These are phyloP conservation scores for Tipula lateralis DNA, from an alignment of 2,888 invertebrate genomes.

Conservation along the genomic window DNA sequence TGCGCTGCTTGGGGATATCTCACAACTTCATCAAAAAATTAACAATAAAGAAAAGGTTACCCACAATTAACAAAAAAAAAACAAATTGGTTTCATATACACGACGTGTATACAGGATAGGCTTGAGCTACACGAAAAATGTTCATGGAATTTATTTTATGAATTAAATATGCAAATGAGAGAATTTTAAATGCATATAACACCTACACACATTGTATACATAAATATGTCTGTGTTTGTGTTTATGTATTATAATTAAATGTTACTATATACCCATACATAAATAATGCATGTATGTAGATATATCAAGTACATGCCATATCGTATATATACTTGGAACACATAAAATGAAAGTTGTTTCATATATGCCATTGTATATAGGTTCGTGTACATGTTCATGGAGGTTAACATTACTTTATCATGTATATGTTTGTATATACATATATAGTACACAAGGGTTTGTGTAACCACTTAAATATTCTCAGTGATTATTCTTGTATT, in stretches of 20 bases:
- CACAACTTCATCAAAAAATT: not conserved
- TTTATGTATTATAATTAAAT: not conserved
- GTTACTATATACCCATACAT: not conserved
- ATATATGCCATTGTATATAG: not conserved
- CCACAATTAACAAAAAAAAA: not conserved
- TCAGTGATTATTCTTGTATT: not conserved
- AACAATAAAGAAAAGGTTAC: not conserved
- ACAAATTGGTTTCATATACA: not conserved
- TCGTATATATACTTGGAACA: too few species aligned
- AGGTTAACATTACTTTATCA: not conserved
- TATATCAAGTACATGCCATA: not conserved
- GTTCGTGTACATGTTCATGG: too few species aligned
- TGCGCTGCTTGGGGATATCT: not conserved
- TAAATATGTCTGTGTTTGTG: not conserved
- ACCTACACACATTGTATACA: not conserved
- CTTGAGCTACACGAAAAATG: not conserved
- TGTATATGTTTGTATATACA: not conserved
- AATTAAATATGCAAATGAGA: slow-evolving; percentile 19
- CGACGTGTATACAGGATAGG: not conserved
- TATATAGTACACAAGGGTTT: not conserved
- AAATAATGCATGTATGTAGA: not conserved
- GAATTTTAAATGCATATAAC: slow-evolving; percentile 1
- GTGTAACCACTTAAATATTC: not conserved
- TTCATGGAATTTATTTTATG: not conserved
- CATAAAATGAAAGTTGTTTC: slow-evolving; percentile 24